Evolutionary conservation across 1,140 invertebrate genomes (phyloP), one percentile per base, ranked within the genome.

Genomic region (Cydia fagiglandana): DNA sequence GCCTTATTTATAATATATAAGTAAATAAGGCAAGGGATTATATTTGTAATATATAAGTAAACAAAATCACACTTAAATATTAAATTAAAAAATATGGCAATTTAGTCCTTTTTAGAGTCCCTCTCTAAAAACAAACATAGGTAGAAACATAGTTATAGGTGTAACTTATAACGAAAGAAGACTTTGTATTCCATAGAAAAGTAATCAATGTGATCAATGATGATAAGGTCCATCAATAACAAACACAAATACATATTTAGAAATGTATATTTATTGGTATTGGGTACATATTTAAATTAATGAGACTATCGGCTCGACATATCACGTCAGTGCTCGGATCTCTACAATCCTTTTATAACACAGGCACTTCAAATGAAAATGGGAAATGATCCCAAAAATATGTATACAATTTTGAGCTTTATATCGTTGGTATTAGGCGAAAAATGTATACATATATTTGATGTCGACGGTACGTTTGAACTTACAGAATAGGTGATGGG

Each of bases 261-360:
- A 88, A 90, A 88, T 85, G 83, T 85, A 85, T 80, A 79, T 81
- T 77, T 84, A 80, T 84, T 79, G 81, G 83, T 81, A 85, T 84
- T 74, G 81, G 77, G 77, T 83, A 84, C 79, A 84, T 83, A 77
- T 80, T 82, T 77, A 61, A 81, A 81, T 81, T 83, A 84, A 79
- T 79, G 74, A 79, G 80, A 83, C 80, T 78, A 78, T 75, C 74
- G 82, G 79, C 66, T 78, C 81, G 83, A 79, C 15, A 76, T 79
- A 78, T 81, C 77, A 84, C 79, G 77, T 80, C 47, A 64, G 74
- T 75, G 78, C 76, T 77, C 75, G 73, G 47, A 79, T 76, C 41
- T 78, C 74, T 76, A 79, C 75, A 78, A 73, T 73, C 28, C 5
- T 17, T 68, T 45, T 30, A 53, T 53, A 73, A 47, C 70, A 82